A percentile compares a stretch with the other conserved stretches of the same genome.
Conservation (phyloP, 2,888 invertebrate species). For the Drosophila suboccidentalis region DNA sequence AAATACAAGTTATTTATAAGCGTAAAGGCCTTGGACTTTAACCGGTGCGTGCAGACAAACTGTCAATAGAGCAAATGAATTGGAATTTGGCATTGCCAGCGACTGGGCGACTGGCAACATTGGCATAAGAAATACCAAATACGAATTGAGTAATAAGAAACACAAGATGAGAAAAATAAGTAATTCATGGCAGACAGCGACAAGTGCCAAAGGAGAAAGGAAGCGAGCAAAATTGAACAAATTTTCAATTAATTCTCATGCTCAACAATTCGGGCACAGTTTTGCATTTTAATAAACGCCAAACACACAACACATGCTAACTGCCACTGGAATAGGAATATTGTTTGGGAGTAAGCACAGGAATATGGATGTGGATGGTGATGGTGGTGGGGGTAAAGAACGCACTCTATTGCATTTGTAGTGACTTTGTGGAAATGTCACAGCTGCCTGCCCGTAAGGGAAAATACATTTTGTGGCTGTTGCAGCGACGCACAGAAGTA, state of each 20-base stretch:
- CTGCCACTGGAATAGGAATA: constrained; percentile 16
- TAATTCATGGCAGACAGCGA: constrained; percentile 15
- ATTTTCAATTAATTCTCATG: constrained; percentile 74
- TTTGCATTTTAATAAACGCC: constrained; percentile 71
- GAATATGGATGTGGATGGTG: too few species aligned
- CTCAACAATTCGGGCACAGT: constrained; percentile 33
- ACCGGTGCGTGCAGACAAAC: constrained; percentile 65
- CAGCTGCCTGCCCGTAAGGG: constrained; percentile 67
- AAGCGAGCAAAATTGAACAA: constrained; percentile 40
- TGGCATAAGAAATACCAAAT: constrained; percentile 24
- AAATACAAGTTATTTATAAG: constrained; percentile 70
- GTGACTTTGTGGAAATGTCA: constrained; percentile 65
- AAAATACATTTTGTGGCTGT: constrained; percentile 75
- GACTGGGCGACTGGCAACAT: constrained; percentile 25
- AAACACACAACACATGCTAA: constrained; percentile 73
- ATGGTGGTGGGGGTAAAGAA: not conserved
- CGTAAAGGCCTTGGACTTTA: constrained; percentile 60
- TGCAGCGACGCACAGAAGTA: constrained; percentile 62
- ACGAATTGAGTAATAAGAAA: constrained; percentile 6
- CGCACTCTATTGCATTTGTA: constrained; percentile 10
- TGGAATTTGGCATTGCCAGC: constrained; percentile 31
- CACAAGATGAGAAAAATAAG: not conserved
- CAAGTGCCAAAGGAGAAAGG: not conserved
- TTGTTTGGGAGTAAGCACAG: not conserved
- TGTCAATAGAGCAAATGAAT: constrained; percentile 69